Evolutionary conservation across 2,797 vertebrate species (phyloP).

Genomic region (Crocodylus rhombifer): DNA sequence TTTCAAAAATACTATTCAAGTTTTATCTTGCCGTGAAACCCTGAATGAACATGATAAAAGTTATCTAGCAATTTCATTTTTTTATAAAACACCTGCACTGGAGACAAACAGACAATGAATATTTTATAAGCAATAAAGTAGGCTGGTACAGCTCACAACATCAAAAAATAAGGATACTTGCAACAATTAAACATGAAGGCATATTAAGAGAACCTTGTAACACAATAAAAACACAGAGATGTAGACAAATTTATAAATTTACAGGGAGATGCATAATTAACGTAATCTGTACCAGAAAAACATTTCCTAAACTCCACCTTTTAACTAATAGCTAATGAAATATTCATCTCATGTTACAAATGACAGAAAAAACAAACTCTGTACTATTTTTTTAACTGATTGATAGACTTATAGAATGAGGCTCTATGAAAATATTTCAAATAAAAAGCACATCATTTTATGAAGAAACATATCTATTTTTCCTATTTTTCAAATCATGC

Average conservation of each 20-base stretch:
- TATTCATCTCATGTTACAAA: not conserved
- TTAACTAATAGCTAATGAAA: not conserved
- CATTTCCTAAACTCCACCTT: not conserved
- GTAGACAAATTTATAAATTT: not conserved
- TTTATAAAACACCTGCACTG: not conserved
- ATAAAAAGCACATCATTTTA: not conserved
- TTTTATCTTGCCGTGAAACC: not conserved
- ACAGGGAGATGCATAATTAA: accelerated
- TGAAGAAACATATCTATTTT: not conserved
- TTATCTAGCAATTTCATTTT: not conserved
- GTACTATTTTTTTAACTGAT: not conserved
- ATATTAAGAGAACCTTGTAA: not conserved
- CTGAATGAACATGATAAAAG: not conserved
- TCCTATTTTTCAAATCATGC: not conserved
- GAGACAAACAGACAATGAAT: not conserved
- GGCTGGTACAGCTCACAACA: not conserved
- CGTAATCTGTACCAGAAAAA: not conserved
- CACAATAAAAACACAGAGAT: not conserved
- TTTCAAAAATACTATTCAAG: not conserved
- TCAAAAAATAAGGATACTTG: not conserved
- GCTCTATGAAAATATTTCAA: not conserved
- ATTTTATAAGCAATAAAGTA: slow-evolving; percentile 20
- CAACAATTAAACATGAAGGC: not conserved
- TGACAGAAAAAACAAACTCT: slow-evolving; percentile 7
- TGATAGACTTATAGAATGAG: not conserved